phyloP scores from a whole-genome alignment of 2,113 vertebrate species.

The Lethenteron reissneri region DNA sequence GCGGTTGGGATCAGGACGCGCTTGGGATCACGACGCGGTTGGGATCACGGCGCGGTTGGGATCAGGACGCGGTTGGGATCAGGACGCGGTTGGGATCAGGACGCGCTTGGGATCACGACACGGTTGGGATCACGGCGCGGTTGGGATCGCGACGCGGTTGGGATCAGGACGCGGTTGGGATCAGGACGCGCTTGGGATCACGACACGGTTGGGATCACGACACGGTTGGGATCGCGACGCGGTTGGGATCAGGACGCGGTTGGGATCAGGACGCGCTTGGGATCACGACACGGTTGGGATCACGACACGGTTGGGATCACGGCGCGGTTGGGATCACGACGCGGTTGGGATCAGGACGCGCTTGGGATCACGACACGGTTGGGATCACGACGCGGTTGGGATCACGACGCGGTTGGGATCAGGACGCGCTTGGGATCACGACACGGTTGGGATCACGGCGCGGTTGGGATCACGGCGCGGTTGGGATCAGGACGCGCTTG shows the following conservation, averaged over 20 bases:
- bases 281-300: background rate
- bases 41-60: no score
- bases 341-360: constrained; percentile 2
- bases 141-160: constrained; percentile 14
- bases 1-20: constrained; percentile 19
- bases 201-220: constrained; percentile 14
- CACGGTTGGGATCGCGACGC: no score
- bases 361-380: constrained; percentile 20
- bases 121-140: no score
- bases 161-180: background rate
- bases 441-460: no score
- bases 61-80: constrained; percentile 15
- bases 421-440: no score
- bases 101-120: no score
- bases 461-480: no score
- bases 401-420: constrained; percentile 14
- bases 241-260: background rate
- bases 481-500: no score
- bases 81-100: background rate
- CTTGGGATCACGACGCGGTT: constrained; percentile 15
- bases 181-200: no score
- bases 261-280: constrained; percentile 14
- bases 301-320: background rate
- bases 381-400: constrained; percentile 20
- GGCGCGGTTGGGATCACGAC: constrained; percentile 13